Evolutionary conservation across 2,888 invertebrate species (phyloP).

Genomic region (Phaonia tiefii): DNA sequence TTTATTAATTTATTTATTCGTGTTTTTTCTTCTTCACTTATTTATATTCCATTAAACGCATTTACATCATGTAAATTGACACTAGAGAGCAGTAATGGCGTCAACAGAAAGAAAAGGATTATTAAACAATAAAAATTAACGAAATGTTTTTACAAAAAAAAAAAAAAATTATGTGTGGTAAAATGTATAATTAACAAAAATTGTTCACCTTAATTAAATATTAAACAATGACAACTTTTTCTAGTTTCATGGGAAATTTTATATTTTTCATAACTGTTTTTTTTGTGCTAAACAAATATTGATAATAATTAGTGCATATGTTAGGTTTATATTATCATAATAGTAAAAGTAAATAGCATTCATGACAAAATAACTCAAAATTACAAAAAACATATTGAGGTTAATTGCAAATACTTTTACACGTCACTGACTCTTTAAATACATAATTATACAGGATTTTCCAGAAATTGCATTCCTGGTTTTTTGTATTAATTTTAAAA

Average conservation of each 20-base stretch:
- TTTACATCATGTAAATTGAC: slow-evolving; percentile 36
- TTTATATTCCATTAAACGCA: not conserved
- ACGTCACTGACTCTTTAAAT: too few species aligned
- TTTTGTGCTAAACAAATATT: slow-evolving; percentile 32
- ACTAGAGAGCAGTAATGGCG: not conserved
- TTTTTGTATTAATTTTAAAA: too few species aligned
- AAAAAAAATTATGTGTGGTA: slow-evolving; percentile 6
- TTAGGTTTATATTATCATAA: not conserved
- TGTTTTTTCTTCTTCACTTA: not conserved
- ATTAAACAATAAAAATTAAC: too few species aligned
- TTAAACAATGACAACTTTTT: slow-evolving; percentile 19
- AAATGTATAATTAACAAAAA: slow-evolving; percentile 32
- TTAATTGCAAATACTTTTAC: not conserved
- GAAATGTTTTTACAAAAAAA: too few species aligned
- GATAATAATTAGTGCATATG: not conserved
- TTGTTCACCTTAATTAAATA: slow-evolving; percentile 31
- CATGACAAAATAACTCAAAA: too few species aligned
- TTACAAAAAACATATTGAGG: not conserved
- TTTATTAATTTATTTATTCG: slow-evolving; percentile 4
- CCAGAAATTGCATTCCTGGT: too few species aligned
- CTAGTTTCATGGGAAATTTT: not conserved
- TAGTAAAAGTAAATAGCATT: too few species aligned
- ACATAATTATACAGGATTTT: too few species aligned
- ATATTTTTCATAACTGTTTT: slow-evolving; percentile 11
- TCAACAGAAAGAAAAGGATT: not conserved